Evolutionary conservation across 92 coral and sea anemone species (phyloP).

Genomic region (Porites divaricata): DNA sequence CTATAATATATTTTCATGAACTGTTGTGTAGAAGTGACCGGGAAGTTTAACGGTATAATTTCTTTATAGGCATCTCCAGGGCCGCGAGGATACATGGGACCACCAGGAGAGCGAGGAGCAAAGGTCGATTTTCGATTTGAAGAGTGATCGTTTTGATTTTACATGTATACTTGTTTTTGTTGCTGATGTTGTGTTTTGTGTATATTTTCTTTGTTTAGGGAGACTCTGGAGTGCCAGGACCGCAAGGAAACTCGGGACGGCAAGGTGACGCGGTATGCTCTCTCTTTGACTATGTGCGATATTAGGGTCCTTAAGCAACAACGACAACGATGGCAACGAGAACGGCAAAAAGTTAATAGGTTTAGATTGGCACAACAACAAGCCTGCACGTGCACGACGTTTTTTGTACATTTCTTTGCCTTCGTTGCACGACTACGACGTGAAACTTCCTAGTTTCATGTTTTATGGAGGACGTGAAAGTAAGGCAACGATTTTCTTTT

Average conservation of each 20-base stretch:
- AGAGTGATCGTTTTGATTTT: background rate
- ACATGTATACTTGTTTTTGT: background rate
- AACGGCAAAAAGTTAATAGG: background rate
- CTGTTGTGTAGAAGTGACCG: background rate
- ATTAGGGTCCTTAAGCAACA: background rate
- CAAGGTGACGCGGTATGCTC: constrained; percentile 42
- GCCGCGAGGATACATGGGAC: constrained; percentile 21
- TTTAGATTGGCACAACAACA: too few relatives aligned
- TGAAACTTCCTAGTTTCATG: too few relatives aligned
- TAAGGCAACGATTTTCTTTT: too few relatives aligned
- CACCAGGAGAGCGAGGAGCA: constrained; percentile 15
- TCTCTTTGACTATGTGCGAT: too few relatives aligned
- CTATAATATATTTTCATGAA: background rate
- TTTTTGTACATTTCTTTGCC: too few relatives aligned
- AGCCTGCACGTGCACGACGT: too few relatives aligned
- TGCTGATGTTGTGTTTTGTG: background rate
- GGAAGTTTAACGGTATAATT: too few relatives aligned
- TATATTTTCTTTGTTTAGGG: constrained; percentile 7
- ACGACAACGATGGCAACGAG: background rate
- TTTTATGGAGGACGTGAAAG: too few relatives aligned
- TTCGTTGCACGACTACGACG: too few relatives aligned
- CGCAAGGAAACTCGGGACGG: constrained; percentile 27
- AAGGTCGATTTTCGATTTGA: constrained; percentile 6
- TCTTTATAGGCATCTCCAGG: constrained; percentile 22
- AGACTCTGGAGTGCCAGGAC: constrained; percentile 14